Conservation (phyloP, 2,888 invertebrate species). For the Branchipolynoe longqiensis region DNA sequence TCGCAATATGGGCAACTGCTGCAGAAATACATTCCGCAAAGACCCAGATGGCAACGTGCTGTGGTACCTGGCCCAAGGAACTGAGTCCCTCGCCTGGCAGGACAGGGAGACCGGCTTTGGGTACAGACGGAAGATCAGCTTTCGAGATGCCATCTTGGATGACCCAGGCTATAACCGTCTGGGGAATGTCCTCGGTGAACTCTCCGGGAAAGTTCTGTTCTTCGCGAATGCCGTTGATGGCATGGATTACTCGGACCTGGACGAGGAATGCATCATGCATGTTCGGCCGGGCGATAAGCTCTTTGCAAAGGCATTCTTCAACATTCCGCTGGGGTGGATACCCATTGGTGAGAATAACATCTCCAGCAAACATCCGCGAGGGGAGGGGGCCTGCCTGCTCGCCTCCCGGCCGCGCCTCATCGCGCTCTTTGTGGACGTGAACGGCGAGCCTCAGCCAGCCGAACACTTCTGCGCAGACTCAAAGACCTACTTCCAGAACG, state of each 20-base stretch:
- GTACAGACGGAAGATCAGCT: constrained; percentile 8
- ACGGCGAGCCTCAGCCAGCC: constrained; percentile 44
- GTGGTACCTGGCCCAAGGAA: constrained; percentile 57
- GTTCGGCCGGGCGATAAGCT: constrained; percentile 48
- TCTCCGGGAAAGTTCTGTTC: constrained; percentile 59
- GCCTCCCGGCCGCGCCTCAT: constrained; percentile 45
- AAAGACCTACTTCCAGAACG: background rate
- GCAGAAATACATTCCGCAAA: too few relatives aligned
- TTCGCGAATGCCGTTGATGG: constrained; percentile 28
- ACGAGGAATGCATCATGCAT: background rate
- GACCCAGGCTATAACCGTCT: constrained; percentile 22
- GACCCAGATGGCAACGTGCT: constrained; percentile 19
- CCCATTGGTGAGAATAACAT: constrained; percentile 63
- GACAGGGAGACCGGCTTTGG: constrained; percentile 50
- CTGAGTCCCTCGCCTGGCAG: constrained; percentile 43
- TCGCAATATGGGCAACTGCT: too few relatives aligned
- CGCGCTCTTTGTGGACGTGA: constrained; percentile 57
- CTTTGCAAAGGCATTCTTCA: constrained; percentile 61
- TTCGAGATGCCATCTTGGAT: background rate
- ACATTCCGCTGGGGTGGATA: constrained; percentile 52
- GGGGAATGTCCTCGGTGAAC: constrained; percentile 58
- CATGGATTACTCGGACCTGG: constrained; percentile 13
- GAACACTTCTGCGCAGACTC: constrained; percentile 57
- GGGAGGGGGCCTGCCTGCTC: constrained; percentile 54
- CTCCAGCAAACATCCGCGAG: background rate